These are phyloP conservation scores for Aegotheles bennettii DNA, from an alignment of 2,113 vertebrate species.

Conservation along the genomic window DNA sequence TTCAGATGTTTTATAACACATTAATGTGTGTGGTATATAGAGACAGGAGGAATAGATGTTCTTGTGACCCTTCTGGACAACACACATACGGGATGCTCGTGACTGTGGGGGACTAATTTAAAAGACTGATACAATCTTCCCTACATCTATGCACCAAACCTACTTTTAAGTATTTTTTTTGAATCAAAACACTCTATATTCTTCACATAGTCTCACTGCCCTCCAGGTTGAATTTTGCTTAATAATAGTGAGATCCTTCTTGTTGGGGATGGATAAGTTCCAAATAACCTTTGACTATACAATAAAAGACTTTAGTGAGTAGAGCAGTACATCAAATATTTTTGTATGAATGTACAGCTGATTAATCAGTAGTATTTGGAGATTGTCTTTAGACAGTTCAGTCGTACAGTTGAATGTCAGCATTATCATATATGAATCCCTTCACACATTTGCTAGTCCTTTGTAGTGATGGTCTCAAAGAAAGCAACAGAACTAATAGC, in stretches of 20 bases:
- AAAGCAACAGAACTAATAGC: neutral
- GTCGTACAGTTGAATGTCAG: conserved; percentile 5
- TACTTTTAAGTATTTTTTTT: neutral
- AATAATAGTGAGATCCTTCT: neutral
- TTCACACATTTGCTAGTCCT: neutral
- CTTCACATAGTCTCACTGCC: neutral
- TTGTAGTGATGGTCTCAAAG: neutral
- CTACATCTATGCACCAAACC: neutral
- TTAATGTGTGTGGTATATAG: neutral
- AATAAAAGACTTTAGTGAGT: neutral
- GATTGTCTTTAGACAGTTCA: conserved; percentile 11
- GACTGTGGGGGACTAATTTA: neutral
- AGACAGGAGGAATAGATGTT: neutral
- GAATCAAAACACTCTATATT: neutral
- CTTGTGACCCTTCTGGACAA: neutral
- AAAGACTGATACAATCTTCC: neutral
- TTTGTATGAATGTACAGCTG: neutral
- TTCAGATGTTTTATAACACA: neutral
- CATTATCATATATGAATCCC: conserved; percentile 22
- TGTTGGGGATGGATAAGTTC: neutral
- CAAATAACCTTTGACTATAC: neutral
- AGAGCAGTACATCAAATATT: conserved; percentile 23
- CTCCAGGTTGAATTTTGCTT: neutral
- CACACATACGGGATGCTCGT: neutral
- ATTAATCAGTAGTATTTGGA: conserved; percentile 29